Percentiles rank a stretch among this genome's conserved stretches.
phyloP scores from a whole-genome alignment of 37 sponge, comb jelly and placozoan species.

The Beroe ovata region DNA sequence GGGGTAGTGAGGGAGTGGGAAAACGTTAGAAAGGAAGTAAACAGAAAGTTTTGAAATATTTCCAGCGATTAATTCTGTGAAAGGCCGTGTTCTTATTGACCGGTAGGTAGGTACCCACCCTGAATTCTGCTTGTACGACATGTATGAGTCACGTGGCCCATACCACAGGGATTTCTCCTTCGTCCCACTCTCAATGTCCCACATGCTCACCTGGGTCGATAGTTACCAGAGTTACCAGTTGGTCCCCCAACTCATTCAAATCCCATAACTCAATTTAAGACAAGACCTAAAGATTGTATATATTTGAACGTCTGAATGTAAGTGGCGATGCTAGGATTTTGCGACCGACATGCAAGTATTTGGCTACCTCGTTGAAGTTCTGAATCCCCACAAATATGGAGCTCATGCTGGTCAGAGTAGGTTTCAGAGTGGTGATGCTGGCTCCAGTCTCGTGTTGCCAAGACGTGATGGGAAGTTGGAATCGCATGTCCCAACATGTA shows the following conservation, averaged over 20 bases:
- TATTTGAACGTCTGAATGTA: too few relatives aligned
- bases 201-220: conserved; percentile 53
- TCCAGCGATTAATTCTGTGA: too few relatives aligned
- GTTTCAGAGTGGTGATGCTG: conserved; percentile 5
- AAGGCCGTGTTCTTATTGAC: too few relatives aligned
- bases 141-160: conserved; percentile 40
- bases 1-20: not conserved
- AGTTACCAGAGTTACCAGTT: too few relatives aligned
- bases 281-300: too few relatives aligned
- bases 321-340: too few relatives aligned
- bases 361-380: conserved; percentile 40
- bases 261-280: too few relatives aligned
- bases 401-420: conserved; percentile 23
- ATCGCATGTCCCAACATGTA: conserved; percentile 95
- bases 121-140: not conserved
- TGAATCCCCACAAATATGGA: conserved; percentile 17
- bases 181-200: conserved; percentile 54
- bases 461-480: conserved; percentile 84
- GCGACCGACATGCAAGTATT: too few relatives aligned
- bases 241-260: too few relatives aligned
- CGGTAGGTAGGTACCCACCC: too few relatives aligned
- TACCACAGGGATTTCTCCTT: conserved; percentile 63
- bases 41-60: too few relatives aligned
- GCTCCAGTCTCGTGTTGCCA: conserved; percentile 72
- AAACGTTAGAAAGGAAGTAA: too few relatives aligned